phyloP scores from a whole-genome alignment of 2,113 vertebrate species.

The Channa argus region DNA sequence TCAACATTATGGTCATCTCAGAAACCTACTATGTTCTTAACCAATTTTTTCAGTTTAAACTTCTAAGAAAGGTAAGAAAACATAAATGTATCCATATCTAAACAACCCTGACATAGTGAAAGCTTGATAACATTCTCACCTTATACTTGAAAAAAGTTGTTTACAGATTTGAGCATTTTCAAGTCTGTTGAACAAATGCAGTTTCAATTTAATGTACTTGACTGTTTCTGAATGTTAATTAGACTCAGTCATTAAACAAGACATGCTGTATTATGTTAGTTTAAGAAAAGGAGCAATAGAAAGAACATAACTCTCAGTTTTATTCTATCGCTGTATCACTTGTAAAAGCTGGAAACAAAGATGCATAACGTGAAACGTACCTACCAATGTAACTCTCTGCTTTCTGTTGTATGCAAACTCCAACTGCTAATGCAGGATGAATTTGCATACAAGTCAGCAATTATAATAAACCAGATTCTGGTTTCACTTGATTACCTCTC shows the following conservation, averaged over 20 bases:
- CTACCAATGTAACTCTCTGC: neutral
- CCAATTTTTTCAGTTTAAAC: neutral
- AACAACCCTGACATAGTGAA: too few relatives aligned
- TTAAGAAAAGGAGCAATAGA: slow-evolving; percentile 21
- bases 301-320: neutral
- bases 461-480: neutral
- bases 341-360: neutral
- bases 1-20: neutral
- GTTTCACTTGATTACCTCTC: neutral
- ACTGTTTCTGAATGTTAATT: slow-evolving; percentile 38
- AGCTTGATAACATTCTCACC: too few relatives aligned
- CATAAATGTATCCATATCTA: too few relatives aligned
- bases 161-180: slow-evolving; percentile 3
- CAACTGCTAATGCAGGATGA: neutral
- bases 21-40: slow-evolving; percentile 3
- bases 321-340: too few relatives aligned
- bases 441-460: neutral
- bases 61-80: neutral
- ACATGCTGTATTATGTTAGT: slow-evolving; percentile 33
- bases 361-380: neutral
- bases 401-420: neutral
- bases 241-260: slow-evolving; percentile 31
- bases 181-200: slow-evolving; percentile 37
- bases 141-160: too few relatives aligned
- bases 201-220: slow-evolving; percentile 21